A percentile compares a stretch with the other conserved stretches of the same genome.
These are phyloP conservation scores for Eupithecia centaureata DNA, from an alignment of 2,888 invertebrate species.

Conservation along the genomic window DNA sequence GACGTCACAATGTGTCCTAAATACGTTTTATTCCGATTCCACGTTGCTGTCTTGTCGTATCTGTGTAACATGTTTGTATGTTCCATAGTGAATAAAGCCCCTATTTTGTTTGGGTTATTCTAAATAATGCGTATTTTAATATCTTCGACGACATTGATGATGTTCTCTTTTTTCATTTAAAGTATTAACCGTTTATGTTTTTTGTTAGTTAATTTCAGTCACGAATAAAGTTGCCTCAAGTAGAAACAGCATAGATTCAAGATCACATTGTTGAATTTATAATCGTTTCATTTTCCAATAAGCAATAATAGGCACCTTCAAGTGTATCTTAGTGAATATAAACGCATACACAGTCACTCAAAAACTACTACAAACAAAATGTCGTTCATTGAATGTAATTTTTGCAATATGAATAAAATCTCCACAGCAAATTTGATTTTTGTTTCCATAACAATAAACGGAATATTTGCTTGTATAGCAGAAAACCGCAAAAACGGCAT, in stretches of 20 bases:
- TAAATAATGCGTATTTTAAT: too few species aligned
- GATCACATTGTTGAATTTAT: not conserved
- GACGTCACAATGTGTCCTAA: too few species aligned
- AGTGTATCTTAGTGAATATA: not conserved
- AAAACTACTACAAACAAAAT: not conserved
- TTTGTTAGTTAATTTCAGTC: not conserved
- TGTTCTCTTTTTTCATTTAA: too few species aligned
- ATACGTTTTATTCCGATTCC: too few species aligned
- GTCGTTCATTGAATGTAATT: constrained; percentile 18
- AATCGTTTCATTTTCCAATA: not conserved
- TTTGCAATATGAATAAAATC: constrained; percentile 13
- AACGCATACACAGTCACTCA: not conserved
- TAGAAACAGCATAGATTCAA: not conserved
- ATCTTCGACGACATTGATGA: too few species aligned
- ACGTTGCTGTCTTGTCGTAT: too few species aligned
- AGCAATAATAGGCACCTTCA: not conserved
- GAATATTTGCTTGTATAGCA: constrained; percentile 23
- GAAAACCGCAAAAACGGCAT: constrained; percentile 28
- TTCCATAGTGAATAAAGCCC: too few species aligned
- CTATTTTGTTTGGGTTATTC: too few species aligned
- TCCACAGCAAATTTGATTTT: constrained; percentile 20
- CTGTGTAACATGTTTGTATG: too few species aligned
- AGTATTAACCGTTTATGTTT: not conserved
- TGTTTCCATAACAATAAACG: constrained; percentile 17
- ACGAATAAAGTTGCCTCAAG: not conserved